Base-by-base conservation (phyloP, 2,888 invertebrate species). In the Nemotelus pantherinus region DNA sequence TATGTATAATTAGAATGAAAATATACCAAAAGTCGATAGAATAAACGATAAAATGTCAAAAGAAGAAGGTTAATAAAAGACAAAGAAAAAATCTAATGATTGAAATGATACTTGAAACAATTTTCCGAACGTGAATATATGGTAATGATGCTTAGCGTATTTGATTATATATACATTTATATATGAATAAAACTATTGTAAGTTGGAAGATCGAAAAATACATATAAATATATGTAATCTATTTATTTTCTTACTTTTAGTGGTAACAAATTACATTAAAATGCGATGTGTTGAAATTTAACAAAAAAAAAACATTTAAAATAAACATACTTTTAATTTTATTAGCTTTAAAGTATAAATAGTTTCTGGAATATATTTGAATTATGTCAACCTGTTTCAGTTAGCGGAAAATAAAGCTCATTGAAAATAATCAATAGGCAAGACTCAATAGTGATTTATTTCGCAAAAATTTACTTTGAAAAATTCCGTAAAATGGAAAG, bases 211-310 rank as follows among this genome's bases (percentile, higher is more conserved):
- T 60, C 67, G 53, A 63, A 70, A 53, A 65, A 77, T 76, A 74
- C 48, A 60, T 65, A 60, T 74, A 63, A 65, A 50, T 53, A 68
- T 48, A 72, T 74, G 63, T 74, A 70, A 60, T 63, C 63, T 74
- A 74, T 74, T 74, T 74, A 74, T 74, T 74, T 74, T 74, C 74
- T 74, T 74, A 74, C 60, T 74, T 74, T 74, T 74, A 74, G 63
- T 44, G 43, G 44, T 55, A n/a, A 68, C 9, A 58, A 58, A 58
- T n/a, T 3, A n/a, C 4, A 63, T 43, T 39, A 41, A 63, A 5
- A 39, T 41, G 25, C 25, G 25, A 25, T 25, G 25, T 25, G 25
- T 25, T 25, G 43, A 41, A 41, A 63, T 63, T 41, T 6, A 63
- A 3, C 3, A 41, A 41, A 63, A 63, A 41, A 63, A 63, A 41